Base-by-base conservation (phyloP, 2,797 vertebrate species). In the Sparidentex hasta region DNA sequence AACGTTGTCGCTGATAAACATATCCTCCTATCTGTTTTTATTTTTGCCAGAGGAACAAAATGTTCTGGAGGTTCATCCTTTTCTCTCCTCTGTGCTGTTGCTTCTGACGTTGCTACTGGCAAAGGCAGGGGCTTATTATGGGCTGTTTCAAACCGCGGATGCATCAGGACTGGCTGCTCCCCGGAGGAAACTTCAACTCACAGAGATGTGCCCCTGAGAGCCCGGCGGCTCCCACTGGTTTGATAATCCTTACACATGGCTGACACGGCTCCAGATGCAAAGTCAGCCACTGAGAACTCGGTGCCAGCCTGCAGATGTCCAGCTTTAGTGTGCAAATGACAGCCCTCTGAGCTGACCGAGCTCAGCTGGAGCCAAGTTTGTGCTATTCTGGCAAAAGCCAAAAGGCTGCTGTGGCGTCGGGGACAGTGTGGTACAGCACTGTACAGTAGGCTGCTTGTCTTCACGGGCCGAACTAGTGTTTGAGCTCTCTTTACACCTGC, bases 71-170 rank as follows among this genome's bases (percentile, higher is more conserved):
- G 83, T 68, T 57, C 73, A 79, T 84, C 80, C 74, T 86, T 70
- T 81, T 84, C 80, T 88, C 88, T 85, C 59, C 77, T 75, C 85
- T 63, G 77, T 43, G 61, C 81, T 77, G 82, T 86, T 68, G 64
- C 87, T 79, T 84, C 85, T 82, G 78, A 74, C 46, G 76, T 61
- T 82, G 89, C 91, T 55, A 25, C 50, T 86, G 92, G 89, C 91
- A 90, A 91, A 86, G 81, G 73, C 86, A 88, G 81, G 65, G 77
- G 76, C 72, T 92, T 89, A 93, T 92, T 93, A 92, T 87, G 88
- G 87, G 85, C 83, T 72, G 86, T 85, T 90, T 88, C 43, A 85
- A 91, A 84, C 78, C 78, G 57, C 71, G 50, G 68, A 92, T 80
- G 82, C 88, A 87, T 87, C 87, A 81, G 87, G 83, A 89, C 81